Conservation (phyloP, 2,888 invertebrate species). For the Acanthoscelides obtectus region DNA sequence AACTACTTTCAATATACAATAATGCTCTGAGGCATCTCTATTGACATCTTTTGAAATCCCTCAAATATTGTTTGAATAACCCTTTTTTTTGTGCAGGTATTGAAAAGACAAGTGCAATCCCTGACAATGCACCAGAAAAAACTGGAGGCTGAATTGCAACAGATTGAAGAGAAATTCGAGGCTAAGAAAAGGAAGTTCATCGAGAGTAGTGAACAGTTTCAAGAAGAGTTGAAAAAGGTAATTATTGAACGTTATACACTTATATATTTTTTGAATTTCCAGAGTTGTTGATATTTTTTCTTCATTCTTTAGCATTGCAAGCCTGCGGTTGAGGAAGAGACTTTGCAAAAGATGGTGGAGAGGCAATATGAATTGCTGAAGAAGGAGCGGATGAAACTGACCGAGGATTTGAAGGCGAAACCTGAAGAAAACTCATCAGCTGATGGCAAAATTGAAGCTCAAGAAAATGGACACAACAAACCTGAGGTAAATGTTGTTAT, state of each 20-base stretch:
- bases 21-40: too few relatives aligned
- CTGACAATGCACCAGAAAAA: constrained; percentile 97
- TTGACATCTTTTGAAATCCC: too few relatives aligned
- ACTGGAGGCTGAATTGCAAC: constrained; percentile 88
- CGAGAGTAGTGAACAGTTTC: constrained; percentile 89
- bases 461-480: constrained; percentile 28
- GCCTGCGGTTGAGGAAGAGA: constrained; percentile 89
- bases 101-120: constrained; percentile 92
- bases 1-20: too few relatives aligned
- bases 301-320: constrained; percentile 65
- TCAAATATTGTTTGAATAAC: too few relatives aligned
- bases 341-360: constrained; percentile 87
- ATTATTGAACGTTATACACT: too few relatives aligned
- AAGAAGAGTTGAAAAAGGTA: constrained; percentile 90
- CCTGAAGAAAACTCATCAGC: constrained; percentile 47
- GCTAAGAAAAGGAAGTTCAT: constrained; percentile 92
- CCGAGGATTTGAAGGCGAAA: constrained; percentile 49
- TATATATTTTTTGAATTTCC: too few relatives aligned
- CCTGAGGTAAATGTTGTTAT: constrained; percentile 24
- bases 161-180: constrained; percentile 95
- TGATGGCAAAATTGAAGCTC: constrained; percentile 23
- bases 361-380: constrained; percentile 74
- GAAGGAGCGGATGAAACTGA: constrained; percentile 59
- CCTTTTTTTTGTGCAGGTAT: constrained; percentile 54
- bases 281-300: neutral